Evolutionary conservation across 1,140 invertebrate genomes (phyloP), one percentile per base, ranked within the genome.

Genomic region (Drosophila busckii): DNA sequence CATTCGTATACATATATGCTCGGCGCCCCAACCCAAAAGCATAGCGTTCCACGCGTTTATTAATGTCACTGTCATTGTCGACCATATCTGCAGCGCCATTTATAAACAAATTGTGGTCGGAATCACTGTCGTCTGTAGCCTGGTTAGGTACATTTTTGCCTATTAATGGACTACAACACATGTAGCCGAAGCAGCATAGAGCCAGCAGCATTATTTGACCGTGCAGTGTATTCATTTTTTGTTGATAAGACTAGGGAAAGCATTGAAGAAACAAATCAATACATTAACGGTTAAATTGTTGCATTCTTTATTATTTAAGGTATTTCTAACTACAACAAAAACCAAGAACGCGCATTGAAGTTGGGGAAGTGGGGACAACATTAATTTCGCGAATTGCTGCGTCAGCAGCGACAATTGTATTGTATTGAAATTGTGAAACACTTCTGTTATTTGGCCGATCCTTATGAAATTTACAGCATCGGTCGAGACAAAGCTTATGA

Each of bases 1-100:
- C 86, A 31, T 85, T 83, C 15, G 75, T 84, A 34, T 87, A 86
- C 55, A 84, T 86, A 10, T 87, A 87, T 17, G 75, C 71, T 0
- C 86, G 61, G 3, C 86, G 58, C 0, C 86, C 86, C 17, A 87
- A 35, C 0, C 86, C 85, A 29, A 87, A 87, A 10, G 78, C 68
- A 25, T 87, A 86, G 8, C 84, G 71, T 37, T 87, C 84, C 31
- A 62, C 49, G 0, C 85, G 61, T 45, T 87, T 87, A 16, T 87
- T 80, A 29, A 80, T 75, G 8, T 76, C 78, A 9, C 52, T 20
- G 0, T 46, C 60, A 23, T 59, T 64, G 4, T 76, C 64, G 3
- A 15, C 31, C 23, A 45, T 40, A 37, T 65, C 70, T 3, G 62
- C 56, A 20, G 22, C 34, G 12, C 48, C 13, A 26, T 50, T 56